Evolutionary conservation across 2,797 vertebrate genomes (phyloP), one percentile per base, ranked within the genome.

Genomic region (Chaenodraco wilsoni): DNA sequence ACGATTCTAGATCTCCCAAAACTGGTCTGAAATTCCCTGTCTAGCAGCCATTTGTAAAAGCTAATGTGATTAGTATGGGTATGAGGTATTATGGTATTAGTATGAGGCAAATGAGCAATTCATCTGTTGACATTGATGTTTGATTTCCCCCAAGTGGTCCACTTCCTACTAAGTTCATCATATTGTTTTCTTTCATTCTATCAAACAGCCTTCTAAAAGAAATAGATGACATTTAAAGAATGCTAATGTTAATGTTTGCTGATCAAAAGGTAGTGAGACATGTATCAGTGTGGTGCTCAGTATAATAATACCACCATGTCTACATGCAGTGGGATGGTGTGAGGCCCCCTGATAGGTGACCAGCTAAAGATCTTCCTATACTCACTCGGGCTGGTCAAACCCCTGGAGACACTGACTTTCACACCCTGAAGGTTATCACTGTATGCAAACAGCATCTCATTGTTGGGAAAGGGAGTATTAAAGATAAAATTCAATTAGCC

Each of bases 371-470:
- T 84, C 70, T 40, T 21, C n/a, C 61, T 62, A 27, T 27, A 71
- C 65, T 64, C 50, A 69, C 64, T 69, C 14, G 31, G 57, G 65
- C 69, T 17, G 43, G 54, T 68, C 69, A 76, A 77, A 85, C n/a
- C 79, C 65, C 59, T 55, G 59, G 43, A 83, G 74, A 76, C 66
- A 46, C 59, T 66, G 76, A 68, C 58, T 84, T 88, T 89, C 76
- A 88, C 88, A 87, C 85, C 76, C 82, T 69, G 72, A 73, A 86
- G 84, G 80, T 81, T 85, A 75, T 85, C 83, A 86, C 75, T 86
- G 68, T 76, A 78, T 86, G 79, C 78, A 85, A 91, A 86, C 72
- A 66, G 72, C 62, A 21, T 59, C 45, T 74, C 78, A 46, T 68
- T 76, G 85, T 80, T 5, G 72, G 66, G 54, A 66, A 83, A 68